Evolutionary conservation across 2,797 vertebrate genomes (phyloP).

Genomic region (Dendrocincla fuliginosa): DNA sequence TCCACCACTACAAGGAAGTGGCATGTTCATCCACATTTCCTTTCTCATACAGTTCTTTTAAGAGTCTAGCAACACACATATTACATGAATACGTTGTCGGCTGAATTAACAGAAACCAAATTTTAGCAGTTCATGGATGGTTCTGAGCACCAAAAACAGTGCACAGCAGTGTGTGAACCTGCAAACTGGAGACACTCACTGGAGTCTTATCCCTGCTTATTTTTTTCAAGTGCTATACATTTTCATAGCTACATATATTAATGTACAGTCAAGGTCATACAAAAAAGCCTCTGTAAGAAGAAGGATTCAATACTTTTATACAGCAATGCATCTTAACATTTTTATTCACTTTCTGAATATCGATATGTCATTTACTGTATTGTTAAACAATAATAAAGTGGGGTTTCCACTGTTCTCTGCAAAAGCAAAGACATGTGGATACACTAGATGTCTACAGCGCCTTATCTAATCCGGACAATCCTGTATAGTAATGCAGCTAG

Average conservation of each 20-base stretch:
- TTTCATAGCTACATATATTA: not conserved
- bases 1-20: not conserved
- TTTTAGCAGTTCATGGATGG: not conserved
- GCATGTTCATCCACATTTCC: not conserved
- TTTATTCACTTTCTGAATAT: not conserved
- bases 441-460: not conserved
- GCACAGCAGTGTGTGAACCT: not conserved
- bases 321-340: not conserved
- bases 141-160: not conserved
- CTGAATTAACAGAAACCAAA: not conserved
- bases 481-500: not conserved
- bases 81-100: not conserved
- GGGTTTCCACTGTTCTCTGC: not conserved
- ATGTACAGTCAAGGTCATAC: not conserved
- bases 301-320: not conserved
- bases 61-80: not conserved
- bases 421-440: not conserved
- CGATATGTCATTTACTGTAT: not conserved
- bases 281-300: not conserved
- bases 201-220: not conserved
- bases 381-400: not conserved
- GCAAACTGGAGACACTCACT: not conserved
- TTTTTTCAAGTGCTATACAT: not conserved
- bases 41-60: not conserved
- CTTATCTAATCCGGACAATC: not conserved